Evolutionary conservation across 2,888 invertebrate species (phyloP).

Genomic region (Drosophila austrosaltans): DNA sequence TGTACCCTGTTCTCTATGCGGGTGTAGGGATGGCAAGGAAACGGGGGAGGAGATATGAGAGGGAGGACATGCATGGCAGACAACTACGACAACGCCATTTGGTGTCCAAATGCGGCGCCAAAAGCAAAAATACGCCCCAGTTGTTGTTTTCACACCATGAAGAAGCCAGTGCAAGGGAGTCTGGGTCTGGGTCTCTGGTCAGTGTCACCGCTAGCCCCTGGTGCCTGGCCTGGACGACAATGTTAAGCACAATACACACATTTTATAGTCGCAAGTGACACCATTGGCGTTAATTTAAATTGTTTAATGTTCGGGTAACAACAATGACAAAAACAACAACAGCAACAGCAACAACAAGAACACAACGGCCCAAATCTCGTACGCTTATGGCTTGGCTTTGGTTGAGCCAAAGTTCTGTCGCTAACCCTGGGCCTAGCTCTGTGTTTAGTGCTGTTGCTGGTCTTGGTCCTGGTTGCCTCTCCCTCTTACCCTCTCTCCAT

Average conservation of each 20-base stretch:
- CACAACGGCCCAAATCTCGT: constrained; percentile 57
- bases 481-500: not conserved
- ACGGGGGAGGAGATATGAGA: not conserved
- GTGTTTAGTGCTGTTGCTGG: not conserved
- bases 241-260: constrained; percentile 74
- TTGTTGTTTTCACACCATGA: constrained; percentile 77
- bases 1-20: constrained; percentile 38
- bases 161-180: constrained; percentile 41
- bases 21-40: constrained; percentile 33
- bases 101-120: constrained; percentile 76
- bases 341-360: constrained; percentile 27
- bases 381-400: constrained; percentile 48
- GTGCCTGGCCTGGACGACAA: constrained; percentile 54
- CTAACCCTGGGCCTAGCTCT: not conserved
- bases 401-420: constrained; percentile 37
- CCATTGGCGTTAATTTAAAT: constrained; percentile 82
- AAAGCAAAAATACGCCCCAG: constrained; percentile 77
- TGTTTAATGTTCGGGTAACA: constrained; percentile 72
- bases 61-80: constrained; percentile 66
- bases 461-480: constrained; percentile 16
- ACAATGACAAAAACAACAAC: constrained; percentile 19
- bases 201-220: constrained; percentile 16
- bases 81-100: constrained; percentile 60
- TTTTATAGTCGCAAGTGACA: constrained; percentile 80
- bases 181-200: constrained; percentile 33